Evolutionary conservation across 2,888 invertebrate species (phyloP), one percentile per base, ranked within the genome.

Genomic region (Corbicula japonica): DNA sequence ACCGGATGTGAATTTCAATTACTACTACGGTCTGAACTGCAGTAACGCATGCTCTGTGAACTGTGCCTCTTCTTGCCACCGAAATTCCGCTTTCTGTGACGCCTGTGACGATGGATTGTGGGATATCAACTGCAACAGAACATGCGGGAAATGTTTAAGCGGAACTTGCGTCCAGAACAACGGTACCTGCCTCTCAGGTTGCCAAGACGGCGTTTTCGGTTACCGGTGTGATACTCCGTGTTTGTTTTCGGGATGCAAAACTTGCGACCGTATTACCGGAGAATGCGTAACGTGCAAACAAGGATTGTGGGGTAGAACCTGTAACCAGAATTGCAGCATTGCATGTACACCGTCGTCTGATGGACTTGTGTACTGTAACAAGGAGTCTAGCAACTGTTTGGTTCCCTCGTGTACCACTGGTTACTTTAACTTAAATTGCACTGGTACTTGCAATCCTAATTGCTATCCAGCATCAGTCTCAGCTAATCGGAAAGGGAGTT

Each of bases 241-340:
- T n/a, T 18, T 35, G 10, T 69, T 50, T 28, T n/a, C 30, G 6
- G 66, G 76, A 12, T 62, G 66, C 1, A 75, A 74, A 18, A 80
- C 83, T 5, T 83, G 83, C 32, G 68, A 76, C 12, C 54, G 77
- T 10, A 8, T 41, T 5, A 41, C 62, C 2, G 83, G 83, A 2
- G 32, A 30, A 2, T 79, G 83, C 23, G n/a, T 26, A 5, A 71
- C 54, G 1, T 83, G 83, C 44, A 35, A 52, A 12, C 50, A 56
- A 1, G 76, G 73, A 30, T 35, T 54, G 0, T 76, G 69, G 52
- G 83, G 83, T 5, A 28, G 44, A 0, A 74, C 70, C 48, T 83
- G 83, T 23, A 56, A 54, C 4, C 10, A 6, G 0, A 2, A 18
- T 1, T 83, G 83, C 30, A 79, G 79, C 34, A n/a, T 1, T 26